Conservation (phyloP, 1,140 invertebrate genomes). For the Teleopsis dalmanni region DNA sequence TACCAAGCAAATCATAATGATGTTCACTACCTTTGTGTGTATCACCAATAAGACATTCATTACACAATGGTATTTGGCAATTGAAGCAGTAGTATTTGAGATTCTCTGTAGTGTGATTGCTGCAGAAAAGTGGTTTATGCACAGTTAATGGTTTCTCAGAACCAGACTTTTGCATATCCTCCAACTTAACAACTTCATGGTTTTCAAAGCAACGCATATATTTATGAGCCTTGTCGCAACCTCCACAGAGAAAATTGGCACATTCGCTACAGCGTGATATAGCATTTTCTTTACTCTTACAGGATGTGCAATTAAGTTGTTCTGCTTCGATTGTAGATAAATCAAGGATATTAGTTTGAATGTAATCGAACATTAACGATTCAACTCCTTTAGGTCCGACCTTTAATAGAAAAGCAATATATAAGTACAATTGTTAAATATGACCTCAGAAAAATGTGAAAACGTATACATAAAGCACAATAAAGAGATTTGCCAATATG, state of each 20-base stretch:
- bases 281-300: constrained; percentile 81
- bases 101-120: constrained; percentile 65
- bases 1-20: constrained; percentile 66
- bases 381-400: constrained; percentile 63
- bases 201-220: constrained; percentile 92
- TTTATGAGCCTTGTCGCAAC: constrained; percentile 89
- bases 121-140: constrained; percentile 76
- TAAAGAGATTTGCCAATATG: too few species aligned
- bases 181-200: constrained; percentile 79
- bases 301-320: constrained; percentile 76
- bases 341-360: constrained; percentile 76
- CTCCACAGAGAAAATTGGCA: constrained; percentile 85
- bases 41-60: constrained; percentile 69
- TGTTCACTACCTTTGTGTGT: constrained; percentile 71
- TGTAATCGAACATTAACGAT: constrained; percentile 72
- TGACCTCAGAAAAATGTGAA: too few species aligned
- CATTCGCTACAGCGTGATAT: constrained; percentile 88
- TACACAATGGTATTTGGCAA: constrained; percentile 75
- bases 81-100: constrained; percentile 75
- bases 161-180: constrained; percentile 69
- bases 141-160: constrained; percentile 60
- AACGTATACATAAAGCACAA: too few species aligned
- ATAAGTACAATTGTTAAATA: too few species aligned
- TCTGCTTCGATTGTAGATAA: constrained; percentile 68
- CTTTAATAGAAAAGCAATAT: constrained; percentile 35